Evolutionary conservation across 2,888 invertebrate genomes (phyloP).

Genomic region (Schrankia costaestrigalis): DNA sequence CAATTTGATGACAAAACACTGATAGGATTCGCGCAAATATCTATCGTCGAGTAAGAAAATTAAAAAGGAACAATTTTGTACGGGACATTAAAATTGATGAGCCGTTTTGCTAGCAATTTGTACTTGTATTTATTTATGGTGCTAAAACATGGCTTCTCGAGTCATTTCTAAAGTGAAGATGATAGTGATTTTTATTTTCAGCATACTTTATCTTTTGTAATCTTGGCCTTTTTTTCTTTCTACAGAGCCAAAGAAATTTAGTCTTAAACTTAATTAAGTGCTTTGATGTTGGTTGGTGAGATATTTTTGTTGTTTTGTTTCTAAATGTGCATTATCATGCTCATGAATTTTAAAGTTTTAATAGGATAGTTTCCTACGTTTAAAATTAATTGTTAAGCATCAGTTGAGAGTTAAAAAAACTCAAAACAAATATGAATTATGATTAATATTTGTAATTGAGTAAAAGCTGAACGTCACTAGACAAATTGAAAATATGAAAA

Average conservation of each 20-base stretch:
- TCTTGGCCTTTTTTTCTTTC: constrained; percentile 28
- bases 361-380: no score
- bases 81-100: constrained; percentile 7
- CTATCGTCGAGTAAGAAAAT: constrained; percentile 87
- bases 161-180: constrained; percentile 9
- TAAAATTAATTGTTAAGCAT: no score
- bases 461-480: no score
- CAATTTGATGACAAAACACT: constrained; percentile 95
- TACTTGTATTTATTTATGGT: constrained; percentile 41
- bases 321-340: constrained; percentile 16
- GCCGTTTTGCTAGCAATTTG: constrained; percentile 20
- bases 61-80: constrained; percentile 10
- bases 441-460: no score
- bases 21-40: constrained; percentile 98
- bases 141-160: constrained; percentile 36
- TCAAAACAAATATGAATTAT: no score
- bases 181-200: constrained; percentile 18
- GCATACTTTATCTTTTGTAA: constrained; percentile 11
- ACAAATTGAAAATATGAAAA: no score
- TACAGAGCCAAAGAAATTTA: constrained; percentile 37
- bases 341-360: no score
- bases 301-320: constrained; percentile 26
- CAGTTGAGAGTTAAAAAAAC: no score
- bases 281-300: constrained; percentile 22
- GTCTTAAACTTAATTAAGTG: constrained; percentile 25